phyloP scores from a whole-genome alignment of 37 sponge, comb jelly and placozoan genomes.

The Spongilla lacustris region DNA sequence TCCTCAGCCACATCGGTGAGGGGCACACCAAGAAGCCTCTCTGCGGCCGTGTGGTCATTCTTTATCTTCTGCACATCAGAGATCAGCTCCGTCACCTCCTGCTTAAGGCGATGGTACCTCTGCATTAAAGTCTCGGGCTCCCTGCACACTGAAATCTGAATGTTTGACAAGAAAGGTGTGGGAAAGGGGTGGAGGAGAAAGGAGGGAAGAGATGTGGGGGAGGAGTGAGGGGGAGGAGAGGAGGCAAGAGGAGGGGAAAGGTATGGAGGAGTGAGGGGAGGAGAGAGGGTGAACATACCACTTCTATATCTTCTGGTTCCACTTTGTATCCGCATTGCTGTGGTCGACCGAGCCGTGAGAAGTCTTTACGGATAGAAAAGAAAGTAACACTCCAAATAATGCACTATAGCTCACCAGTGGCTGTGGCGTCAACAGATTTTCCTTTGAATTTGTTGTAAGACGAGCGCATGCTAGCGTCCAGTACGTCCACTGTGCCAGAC shows the following conservation, averaged over 20 bases:
- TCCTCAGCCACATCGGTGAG: slow-evolving; percentile 48
- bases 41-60: slow-evolving; percentile 17
- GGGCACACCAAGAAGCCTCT: slow-evolving; percentile 33
- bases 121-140: slow-evolving; percentile 60
- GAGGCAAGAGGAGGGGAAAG: not conserved
- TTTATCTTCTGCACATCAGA: slow-evolving; percentile 51
- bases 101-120: slow-evolving; percentile 67
- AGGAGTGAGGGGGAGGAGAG: not conserved
- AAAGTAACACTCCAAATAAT: not conserved
- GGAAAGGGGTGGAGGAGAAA: too few relatives aligned
- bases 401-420: slow-evolving; percentile 18
- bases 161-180: too few relatives aligned
- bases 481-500: slow-evolving; percentile 25
- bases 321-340: slow-evolving; percentile 43
- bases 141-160: not conserved
- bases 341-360: slow-evolving; percentile 36
- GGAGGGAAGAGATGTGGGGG: not conserved
- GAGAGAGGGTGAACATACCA: slow-evolving; percentile 8
- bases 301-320: slow-evolving; percentile 40
- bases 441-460: slow-evolving; percentile 56
- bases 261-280: not conserved
- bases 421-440: slow-evolving; percentile 25
- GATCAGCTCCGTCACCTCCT: slow-evolving; percentile 63
- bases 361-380: slow-evolving; percentile 35
- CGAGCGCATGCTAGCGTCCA: slow-evolving; percentile 16